These are phyloP conservation scores for Panagrolaimus sp. DNA, from an alignment of 1,140 invertebrate species.

Conservation along the genomic window DNA sequence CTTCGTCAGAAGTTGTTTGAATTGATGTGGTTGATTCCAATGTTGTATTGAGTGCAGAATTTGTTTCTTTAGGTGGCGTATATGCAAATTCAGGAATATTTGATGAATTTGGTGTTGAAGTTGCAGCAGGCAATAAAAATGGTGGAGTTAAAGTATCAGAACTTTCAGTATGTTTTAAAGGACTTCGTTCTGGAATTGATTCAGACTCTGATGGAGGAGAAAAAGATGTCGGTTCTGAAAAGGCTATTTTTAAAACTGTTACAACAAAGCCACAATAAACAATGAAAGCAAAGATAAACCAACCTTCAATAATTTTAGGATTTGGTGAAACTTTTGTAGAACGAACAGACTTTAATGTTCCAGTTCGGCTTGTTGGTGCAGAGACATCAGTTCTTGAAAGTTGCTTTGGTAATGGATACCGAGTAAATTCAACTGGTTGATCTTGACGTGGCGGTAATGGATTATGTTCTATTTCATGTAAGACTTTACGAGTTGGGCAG, in stretches of 20 bases:
- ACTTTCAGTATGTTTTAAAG: neutral
- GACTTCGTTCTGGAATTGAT: neutral
- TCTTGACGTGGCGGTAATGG: neutral
- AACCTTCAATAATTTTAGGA: neutral
- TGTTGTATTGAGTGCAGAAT: neutral
- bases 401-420: conserved; percentile 4
- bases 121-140: neutral
- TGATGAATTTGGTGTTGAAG: neutral
- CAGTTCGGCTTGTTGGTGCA: neutral
- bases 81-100: neutral
- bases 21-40: neutral
- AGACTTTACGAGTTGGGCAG: conserved; percentile 30
- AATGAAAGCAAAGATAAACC: neutral
- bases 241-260: too few relatives aligned
- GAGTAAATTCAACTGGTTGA: neutral
- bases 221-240: neutral
- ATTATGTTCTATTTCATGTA: conserved; percentile 26
- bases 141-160: too few relatives aligned
- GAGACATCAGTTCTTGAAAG: neutral
- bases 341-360: neutral
- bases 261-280: neutral
- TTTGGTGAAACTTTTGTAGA: conserved; percentile 4
- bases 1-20: neutral
- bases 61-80: neutral
- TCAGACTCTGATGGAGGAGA: neutral